Base-by-base conservation (phyloP, 2,113 vertebrate genomes). In the Cynopterus brachyotis region DNA sequence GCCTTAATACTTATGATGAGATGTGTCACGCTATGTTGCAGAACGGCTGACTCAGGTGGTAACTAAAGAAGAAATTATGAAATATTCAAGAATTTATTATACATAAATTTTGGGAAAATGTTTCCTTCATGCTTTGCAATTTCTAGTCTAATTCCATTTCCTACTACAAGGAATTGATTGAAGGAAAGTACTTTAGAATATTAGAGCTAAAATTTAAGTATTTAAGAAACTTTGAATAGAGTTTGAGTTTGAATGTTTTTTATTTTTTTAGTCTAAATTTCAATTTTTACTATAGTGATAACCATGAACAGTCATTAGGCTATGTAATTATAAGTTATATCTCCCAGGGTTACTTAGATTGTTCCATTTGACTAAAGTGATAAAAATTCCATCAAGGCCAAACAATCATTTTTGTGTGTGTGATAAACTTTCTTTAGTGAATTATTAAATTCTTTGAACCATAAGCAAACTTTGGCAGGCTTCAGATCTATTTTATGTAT, bases 201-300 rank as follows among this genome's bases (percentile, higher is more conserved):
- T 37, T 70, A 76, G 88, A 93, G 35, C 17, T 94, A 9, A 83
- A 35, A 6, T 85, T 91, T 93, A 78, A 28, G n/a, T 91, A 57
- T 72, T 89, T 57, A 42, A 42, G 42, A 42, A 42, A 42, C 42
- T 42, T 42, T 42, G 42, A 9, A 91, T 40, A 75, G 42, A 75
- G 10, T 64, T 93, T 83, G 26, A 5, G 89, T 64, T 66, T 89
- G 20, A 91, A 80, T 88, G 2, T 60, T 35, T 83, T 30, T 76
- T n/a, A n/a, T 11, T 11, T 53, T 93, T 94, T 92, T 22, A n/a
- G 8, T n/a, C 24, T 95, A 88, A 50, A 76, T 96, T 70, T 90
- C 13, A 53, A 15, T 85, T 8, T 94, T 45, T 91, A 57, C 12
- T 81, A 19, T 0, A 70, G 88, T 28, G 92, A 42, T n/a, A 79